Evolutionary conservation across 2,113 vertebrate genomes (phyloP).

Genomic region (Pangasianodon gigas): DNA sequence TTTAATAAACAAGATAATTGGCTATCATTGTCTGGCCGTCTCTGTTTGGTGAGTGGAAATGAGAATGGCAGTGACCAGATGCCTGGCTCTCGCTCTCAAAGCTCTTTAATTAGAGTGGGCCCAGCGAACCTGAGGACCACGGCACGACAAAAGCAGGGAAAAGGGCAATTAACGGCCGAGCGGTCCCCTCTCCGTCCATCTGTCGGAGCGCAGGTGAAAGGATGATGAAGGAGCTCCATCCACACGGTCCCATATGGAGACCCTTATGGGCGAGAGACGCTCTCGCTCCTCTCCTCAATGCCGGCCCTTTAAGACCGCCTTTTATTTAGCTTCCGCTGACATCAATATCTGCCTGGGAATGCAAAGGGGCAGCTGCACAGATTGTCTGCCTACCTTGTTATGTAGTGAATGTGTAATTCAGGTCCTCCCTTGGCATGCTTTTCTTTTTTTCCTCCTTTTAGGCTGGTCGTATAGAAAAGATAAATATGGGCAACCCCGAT

Average conservation of each 20-base stretch:
- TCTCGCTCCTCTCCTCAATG: conserved; percentile 36
- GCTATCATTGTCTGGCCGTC: conserved; percentile 70
- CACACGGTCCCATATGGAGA: conserved; percentile 56
- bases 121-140: conserved; percentile 75
- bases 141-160: conserved; percentile 67
- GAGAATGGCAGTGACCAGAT: conserved; percentile 80
- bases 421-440: conserved; percentile 22
- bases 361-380: conserved; percentile 52
- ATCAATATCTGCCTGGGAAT: conserved; percentile 58
- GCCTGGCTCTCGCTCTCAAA: conserved; percentile 70
- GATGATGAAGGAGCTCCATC: conserved; percentile 59
- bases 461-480: neutral
- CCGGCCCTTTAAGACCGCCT: conserved; percentile 44
- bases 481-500: neutral
- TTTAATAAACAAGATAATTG: conserved; percentile 72
- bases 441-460: conserved; percentile 5
- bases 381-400: conserved; percentile 50
- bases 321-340: conserved; percentile 52
- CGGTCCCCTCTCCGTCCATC: conserved; percentile 69
- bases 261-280: conserved; percentile 57
- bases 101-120: conserved; percentile 81
- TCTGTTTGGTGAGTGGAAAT: conserved; percentile 53
- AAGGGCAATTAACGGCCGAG: conserved; percentile 80
- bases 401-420: conserved; percentile 47
- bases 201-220: conserved; percentile 76